Evolutionary conservation across 2,888 invertebrate species (phyloP), one percentile per base, ranked within the genome.

Genomic region (Thereva nobilitata): DNA sequence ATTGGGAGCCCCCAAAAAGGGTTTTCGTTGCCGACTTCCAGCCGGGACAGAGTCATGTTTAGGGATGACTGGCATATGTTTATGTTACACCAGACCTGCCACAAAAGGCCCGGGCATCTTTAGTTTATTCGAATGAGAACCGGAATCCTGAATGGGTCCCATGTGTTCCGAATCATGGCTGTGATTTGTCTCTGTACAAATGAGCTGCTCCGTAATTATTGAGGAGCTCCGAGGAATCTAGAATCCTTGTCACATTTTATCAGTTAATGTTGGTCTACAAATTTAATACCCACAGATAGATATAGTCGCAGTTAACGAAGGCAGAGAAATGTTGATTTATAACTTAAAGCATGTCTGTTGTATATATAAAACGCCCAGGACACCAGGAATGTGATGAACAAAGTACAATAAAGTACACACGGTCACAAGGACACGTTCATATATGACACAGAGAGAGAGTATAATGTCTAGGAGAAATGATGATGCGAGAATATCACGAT

Each of bases 121-220:
- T 53, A 53, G 35, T 38, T 53, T 38, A 38, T 53, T 53, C 38
- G 10, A 10, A n/a, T 53, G 53, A 34, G 37, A 52, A 37, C 9
- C 34, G 35, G 8, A 8, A 34, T 52, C 3, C 37, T 3, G 34
- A 6, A 52, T 52, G 52, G 52, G 38, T 53, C 53, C 53, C 53
- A 53, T 34, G 12, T 35, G 53, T 34, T n/a, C 53, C 34, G 38
- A 38, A 53, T 53, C 53, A 53, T 38, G 53, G 53, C 35, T 53
- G 37, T 53, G 53, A 53, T 53, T 53, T 53, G 53, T 53, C 38
- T 53, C 53, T 53, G 50, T 50, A 53, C 53, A 53, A 53, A 53
- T 53, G 34, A 53, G 53, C 53, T 53, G 37, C 1, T n/a, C 38
- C 53, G 53, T 53, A 53, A 53, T 53, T 53, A 53, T 53, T 53